Conservation (phyloP, 1,140 invertebrate genomes). For the Lordiphosa stackelbergi region DNA sequence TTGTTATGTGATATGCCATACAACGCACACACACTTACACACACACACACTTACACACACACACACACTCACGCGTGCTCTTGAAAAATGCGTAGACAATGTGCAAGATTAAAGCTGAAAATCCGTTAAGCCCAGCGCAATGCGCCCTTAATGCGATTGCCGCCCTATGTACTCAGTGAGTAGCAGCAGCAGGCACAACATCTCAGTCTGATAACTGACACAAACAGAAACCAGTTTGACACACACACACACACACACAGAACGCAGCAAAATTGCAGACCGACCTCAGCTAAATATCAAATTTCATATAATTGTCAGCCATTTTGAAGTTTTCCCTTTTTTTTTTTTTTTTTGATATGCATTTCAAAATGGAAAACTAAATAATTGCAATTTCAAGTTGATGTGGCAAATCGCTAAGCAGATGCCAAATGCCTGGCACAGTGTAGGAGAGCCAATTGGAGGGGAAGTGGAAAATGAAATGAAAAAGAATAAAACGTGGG, state of each 20-base stretch:
- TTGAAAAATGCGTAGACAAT: constrained; percentile 37
- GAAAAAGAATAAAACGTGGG: constrained; percentile 5
- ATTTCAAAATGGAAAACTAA: constrained; percentile 34
- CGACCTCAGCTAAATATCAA: constrained; percentile 42
- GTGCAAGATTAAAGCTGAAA: constrained; percentile 62
- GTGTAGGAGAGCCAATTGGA: constrained; percentile 3
- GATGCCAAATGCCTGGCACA: background rate
- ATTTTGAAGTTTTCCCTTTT: constrained; percentile 38
- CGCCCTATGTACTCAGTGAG: constrained; percentile 34
- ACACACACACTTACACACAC: constrained; percentile 21
- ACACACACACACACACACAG: constrained; percentile 14
- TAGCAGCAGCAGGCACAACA: constrained; percentile 18
- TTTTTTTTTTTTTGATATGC: background rate
- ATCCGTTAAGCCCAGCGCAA: constrained; percentile 63
- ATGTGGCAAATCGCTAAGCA: constrained; percentile 3
- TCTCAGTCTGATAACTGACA: constrained; percentile 26
- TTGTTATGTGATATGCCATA: constrained; percentile 30
- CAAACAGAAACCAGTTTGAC: constrained; percentile 33
- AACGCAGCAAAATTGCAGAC: constrained; percentile 16
- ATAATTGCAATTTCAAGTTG: constrained; percentile 5
- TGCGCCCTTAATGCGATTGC: constrained; percentile 64
- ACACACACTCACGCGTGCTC: constrained; percentile 20
- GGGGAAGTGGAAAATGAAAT: constrained; percentile 8
- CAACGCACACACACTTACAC: constrained; percentile 16
- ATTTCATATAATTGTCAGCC: constrained; percentile 69